Percentiles rank a stretch among this genome's conserved stretches.
These are phyloP conservation scores for Gymnorhina tibicen DNA, from an alignment of 2,113 vertebrate species.

Conservation along the genomic window DNA sequence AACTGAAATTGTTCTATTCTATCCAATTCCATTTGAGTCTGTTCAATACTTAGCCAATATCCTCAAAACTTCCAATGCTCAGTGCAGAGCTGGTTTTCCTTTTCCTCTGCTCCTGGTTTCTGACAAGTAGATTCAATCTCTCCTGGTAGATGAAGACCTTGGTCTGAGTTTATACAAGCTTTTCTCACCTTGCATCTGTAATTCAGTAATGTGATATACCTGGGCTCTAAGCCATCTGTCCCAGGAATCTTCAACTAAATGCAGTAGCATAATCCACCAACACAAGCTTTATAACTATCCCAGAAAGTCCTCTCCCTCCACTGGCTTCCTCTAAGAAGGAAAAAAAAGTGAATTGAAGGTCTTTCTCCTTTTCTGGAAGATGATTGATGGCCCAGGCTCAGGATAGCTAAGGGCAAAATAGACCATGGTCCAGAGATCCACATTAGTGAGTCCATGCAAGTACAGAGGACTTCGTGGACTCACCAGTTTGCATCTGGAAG, in stretches of 20 bases:
- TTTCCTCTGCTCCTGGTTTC: background rate
- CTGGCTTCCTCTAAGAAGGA: background rate
- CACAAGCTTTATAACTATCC: background rate
- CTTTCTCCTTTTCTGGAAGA: background rate
- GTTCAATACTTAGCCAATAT: background rate
- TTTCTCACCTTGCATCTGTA: background rate
- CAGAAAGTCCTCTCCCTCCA: background rate
- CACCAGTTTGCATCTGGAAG: slow-evolving; percentile 64
- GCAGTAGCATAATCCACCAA: background rate
- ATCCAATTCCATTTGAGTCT: no score
- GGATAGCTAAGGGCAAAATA: background rate
- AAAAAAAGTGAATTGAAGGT: background rate
- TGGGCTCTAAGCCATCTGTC: background rate
- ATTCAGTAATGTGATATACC: background rate
- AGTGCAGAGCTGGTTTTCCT: background rate
- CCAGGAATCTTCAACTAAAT: background rate
- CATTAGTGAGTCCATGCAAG: slow-evolving; percentile 15
- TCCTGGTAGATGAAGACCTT: background rate
- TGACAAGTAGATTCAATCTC: background rate
- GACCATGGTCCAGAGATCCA: background rate
- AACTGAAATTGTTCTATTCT: background rate
- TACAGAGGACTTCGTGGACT: slow-evolving; percentile 16
- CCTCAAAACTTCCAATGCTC: background rate
- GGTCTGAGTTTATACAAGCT: background rate
- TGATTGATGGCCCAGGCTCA: background rate